A percentile compares a stretch with the other conserved stretches of the same genome.
phyloP scores from a whole-genome alignment of 2,797 vertebrate species.

The Ficedula albicollis region DNA sequence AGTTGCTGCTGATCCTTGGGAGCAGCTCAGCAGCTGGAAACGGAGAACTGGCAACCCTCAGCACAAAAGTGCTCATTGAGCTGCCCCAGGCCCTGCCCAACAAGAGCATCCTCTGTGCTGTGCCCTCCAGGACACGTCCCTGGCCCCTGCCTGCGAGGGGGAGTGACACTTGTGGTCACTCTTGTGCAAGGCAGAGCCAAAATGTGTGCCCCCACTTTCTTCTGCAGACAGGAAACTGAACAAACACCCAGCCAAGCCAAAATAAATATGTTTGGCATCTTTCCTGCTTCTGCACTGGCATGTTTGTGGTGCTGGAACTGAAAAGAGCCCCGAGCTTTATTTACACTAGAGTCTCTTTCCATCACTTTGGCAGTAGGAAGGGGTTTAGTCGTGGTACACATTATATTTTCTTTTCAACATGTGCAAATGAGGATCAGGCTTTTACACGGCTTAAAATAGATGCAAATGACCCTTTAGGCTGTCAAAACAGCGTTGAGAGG shows the following conservation, averaged over 20 bases:
- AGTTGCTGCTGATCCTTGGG: neutral
- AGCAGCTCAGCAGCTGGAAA: constrained; percentile 19
- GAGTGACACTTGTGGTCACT: constrained; percentile 19
- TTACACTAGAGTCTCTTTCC: constrained; percentile 51
- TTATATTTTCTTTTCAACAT: constrained; percentile 49
- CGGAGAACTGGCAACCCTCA: neutral
- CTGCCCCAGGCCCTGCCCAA: neutral
- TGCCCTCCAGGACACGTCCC: neutral
- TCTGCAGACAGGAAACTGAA: constrained; percentile 24
- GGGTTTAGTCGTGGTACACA: neutral
- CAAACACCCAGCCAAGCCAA: constrained; percentile 19
- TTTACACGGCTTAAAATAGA: constrained; percentile 38
- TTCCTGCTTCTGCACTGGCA: neutral
- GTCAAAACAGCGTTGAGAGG: constrained; percentile 3
- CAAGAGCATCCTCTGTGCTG: neutral
- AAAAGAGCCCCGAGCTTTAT: constrained; percentile 34
- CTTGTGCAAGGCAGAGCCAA: neutral
- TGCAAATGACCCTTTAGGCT: constrained; percentile 50
- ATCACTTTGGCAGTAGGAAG: constrained; percentile 44
- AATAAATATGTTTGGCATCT: constrained; percentile 52
- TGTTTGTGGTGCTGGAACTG: neutral
- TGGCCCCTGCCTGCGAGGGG: neutral
- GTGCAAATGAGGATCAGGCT: constrained; percentile 42
- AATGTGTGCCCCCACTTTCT: neutral
- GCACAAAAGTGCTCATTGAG: constrained; percentile 21